Percentiles rank a stretch among this genome's conserved stretches.
Evolutionary conservation across 2,113 vertebrate genomes (phyloP).

Genomic region (Nibea albiflora): DNA sequence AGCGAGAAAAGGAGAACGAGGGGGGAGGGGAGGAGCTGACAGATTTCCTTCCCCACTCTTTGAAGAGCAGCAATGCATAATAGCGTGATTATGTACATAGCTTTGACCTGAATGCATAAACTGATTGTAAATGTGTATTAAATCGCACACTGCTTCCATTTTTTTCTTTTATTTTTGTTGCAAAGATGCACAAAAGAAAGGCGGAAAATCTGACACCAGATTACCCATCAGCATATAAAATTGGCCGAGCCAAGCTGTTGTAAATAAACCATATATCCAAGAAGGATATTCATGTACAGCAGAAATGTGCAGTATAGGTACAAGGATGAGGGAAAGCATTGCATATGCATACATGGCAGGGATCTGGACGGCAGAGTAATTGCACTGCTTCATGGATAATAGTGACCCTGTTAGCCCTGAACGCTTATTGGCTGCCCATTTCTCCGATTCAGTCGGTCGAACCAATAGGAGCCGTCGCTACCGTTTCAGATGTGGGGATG

Average conservation of each 20-base stretch:
- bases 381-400: slow-evolving; percentile 75
- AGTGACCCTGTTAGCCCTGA: slow-evolving; percentile 76
- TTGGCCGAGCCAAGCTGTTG: slow-evolving; percentile 16
- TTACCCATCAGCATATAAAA: background rate
- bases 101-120: slow-evolving; percentile 66
- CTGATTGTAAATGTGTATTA: slow-evolving; percentile 14
- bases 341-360: slow-evolving; percentile 60
- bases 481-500: slow-evolving; percentile 68
- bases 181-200: slow-evolving; percentile 8
- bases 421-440: slow-evolving; percentile 73
- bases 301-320: slow-evolving; percentile 19
- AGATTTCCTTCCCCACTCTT: slow-evolving; percentile 65
- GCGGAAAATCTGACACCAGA: slow-evolving; percentile 17
- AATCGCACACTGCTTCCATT: background rate
- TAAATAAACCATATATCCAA: slow-evolving; percentile 43
- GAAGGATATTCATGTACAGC: slow-evolving; percentile 28
- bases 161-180: background rate
- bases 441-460: slow-evolving; percentile 41
- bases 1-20: slow-evolving; percentile 35
- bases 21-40: slow-evolving; percentile 66
- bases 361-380: slow-evolving; percentile 67
- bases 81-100: slow-evolving; percentile 44
- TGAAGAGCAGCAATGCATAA: slow-evolving; percentile 58
- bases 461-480: slow-evolving; percentile 70
- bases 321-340: slow-evolving; percentile 26